phyloP scores from a whole-genome alignment of 2,888 invertebrate species.

The Troglohyphantes excavatus region DNA sequence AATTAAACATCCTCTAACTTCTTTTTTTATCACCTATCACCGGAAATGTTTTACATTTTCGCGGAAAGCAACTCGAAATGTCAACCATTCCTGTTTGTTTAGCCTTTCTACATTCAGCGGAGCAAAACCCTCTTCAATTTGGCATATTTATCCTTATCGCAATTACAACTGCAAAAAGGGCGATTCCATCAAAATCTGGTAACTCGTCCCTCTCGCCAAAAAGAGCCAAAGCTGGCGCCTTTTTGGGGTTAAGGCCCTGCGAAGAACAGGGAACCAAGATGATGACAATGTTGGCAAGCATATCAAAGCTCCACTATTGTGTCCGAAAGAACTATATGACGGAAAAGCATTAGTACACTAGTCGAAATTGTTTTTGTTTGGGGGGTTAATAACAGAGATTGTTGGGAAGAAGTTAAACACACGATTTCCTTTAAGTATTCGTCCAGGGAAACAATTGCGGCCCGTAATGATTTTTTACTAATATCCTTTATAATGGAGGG shows the following conservation, averaged over 20 bases:
- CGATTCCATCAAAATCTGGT: constrained; percentile 37
- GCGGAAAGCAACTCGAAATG: too few species aligned
- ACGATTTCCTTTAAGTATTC: neutral
- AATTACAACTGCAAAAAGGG: neutral
- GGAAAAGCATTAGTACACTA: neutral
- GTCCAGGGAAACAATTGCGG: neutral
- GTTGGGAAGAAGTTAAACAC: constrained; percentile 2
- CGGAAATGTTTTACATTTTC: too few species aligned
- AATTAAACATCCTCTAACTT: too few species aligned
- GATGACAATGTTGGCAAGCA: constrained; percentile 39
- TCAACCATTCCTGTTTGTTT: too few species aligned
- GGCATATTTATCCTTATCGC: neutral
- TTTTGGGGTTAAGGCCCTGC: constrained; percentile 38
- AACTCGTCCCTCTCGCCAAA: neutral
- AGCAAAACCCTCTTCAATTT: neutral
- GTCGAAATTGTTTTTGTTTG: constrained; percentile 23
- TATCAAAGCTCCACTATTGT: constrained; percentile 26
- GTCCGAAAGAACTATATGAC: constrained; percentile 2
- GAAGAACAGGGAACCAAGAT: constrained; percentile 22
- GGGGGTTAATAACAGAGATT: constrained; percentile 28
- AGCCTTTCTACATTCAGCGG: too few species aligned
- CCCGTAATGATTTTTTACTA: neutral
- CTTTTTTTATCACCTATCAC: too few species aligned
- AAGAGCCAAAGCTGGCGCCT: neutral
- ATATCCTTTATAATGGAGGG: constrained; percentile 1